phyloP scores from a whole-genome alignment of 2,888 invertebrate genomes.

The Mimumesa dahlbomi region DNA sequence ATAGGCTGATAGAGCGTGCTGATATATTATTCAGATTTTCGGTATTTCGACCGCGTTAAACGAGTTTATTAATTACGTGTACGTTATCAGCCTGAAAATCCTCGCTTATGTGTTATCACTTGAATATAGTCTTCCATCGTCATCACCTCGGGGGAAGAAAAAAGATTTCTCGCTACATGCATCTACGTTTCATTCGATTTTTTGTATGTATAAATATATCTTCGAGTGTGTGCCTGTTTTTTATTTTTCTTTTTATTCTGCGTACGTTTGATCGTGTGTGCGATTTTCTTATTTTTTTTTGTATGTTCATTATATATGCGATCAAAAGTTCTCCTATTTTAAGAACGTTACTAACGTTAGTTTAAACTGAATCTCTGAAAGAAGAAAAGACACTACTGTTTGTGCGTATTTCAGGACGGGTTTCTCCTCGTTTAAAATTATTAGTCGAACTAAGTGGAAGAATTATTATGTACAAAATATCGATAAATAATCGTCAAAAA shows the following conservation, averaged over 20 bases:
- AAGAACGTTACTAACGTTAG: no score
- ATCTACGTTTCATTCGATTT: slow-evolving; percentile 6
- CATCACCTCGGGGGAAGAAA: slow-evolving; percentile 15
- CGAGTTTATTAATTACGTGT: neutral
- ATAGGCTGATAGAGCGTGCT: slow-evolving; percentile 4
- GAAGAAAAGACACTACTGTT: slow-evolving; percentile 19
- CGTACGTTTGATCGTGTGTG: slow-evolving; percentile 17
- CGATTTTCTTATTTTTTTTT: slow-evolving; percentile 12
- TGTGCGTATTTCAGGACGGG: slow-evolving; percentile 51
- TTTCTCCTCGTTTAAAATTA: slow-evolving; percentile 28
- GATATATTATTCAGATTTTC: neutral
- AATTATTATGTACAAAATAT: slow-evolving; percentile 30
- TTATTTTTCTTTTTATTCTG: no score
- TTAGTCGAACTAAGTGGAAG: slow-evolving; percentile 15
- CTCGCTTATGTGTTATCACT: slow-evolving; percentile 12
- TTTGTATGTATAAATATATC: slow-evolving; percentile 30
- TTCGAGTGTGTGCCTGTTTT: neutral
- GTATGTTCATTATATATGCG: neutral
- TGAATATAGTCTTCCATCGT: neutral
- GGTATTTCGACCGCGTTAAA: neutral
- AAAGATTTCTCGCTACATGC: slow-evolving; percentile 13
- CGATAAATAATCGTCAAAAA: slow-evolving; percentile 34
- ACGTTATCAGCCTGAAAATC: slow-evolving; percentile 21
- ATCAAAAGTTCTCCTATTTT: neutral
- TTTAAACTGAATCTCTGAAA: neutral